Percentiles rank a stretch among this genome's conserved stretches.
Evolutionary conservation across 1,140 invertebrate genomes (phyloP).

Genomic region (Lycorma delicatula): DNA sequence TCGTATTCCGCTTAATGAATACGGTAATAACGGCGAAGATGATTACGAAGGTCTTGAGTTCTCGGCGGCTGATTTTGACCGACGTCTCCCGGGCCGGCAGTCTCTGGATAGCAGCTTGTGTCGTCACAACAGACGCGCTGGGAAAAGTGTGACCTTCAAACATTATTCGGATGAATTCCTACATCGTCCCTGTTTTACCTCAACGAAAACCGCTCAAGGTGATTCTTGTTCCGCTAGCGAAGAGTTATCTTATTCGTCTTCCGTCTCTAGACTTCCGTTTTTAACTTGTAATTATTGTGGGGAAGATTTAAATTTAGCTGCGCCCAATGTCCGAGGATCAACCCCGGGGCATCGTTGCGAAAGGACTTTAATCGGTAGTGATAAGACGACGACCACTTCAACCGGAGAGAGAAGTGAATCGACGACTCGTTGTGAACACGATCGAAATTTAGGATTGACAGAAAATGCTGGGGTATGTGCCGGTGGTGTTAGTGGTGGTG

Average conservation of each 20-base stretch:
- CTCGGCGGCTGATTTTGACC: slow-evolving; percentile 2
- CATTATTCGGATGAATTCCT: slow-evolving; percentile 1
- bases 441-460: too few species aligned
- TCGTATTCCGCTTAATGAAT: not conserved
- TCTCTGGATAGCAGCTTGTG: slow-evolving; percentile 11
- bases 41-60: slow-evolving; percentile 2
- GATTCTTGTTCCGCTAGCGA: too few species aligned
- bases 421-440: too few species aligned
- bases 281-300: too few species aligned
- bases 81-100: slow-evolving; percentile 11
- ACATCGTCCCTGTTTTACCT: not conserved
- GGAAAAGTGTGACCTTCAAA: slow-evolving; percentile 2
- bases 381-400: not conserved
- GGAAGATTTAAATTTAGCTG: too few species aligned
- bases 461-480: too few species aligned
- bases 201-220: too few species aligned
- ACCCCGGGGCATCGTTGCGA: too few species aligned
- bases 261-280: too few species aligned
- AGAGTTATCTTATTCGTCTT: too few species aligned
- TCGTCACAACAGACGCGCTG: not conserved
- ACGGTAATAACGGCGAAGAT: not conserved
- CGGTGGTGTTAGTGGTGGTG: not conserved
- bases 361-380: too few species aligned
- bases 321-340: too few species aligned
- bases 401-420: not conserved